Conservation (phyloP, 2,113 vertebrate species). For the Gracilinanus agilis region DNA sequence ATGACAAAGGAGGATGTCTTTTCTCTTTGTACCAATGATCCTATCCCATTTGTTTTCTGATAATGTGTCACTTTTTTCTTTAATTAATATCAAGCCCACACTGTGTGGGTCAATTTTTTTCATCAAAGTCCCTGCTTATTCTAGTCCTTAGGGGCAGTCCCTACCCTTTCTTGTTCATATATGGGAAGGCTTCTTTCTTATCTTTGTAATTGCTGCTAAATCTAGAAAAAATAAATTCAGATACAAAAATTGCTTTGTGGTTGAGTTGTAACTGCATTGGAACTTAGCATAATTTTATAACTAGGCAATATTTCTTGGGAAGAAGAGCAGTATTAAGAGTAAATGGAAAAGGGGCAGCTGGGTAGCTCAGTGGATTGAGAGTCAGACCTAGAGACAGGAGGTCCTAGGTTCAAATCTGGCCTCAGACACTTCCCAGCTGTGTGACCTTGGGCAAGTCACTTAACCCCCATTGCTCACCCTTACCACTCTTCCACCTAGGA, state of each 20-base stretch:
- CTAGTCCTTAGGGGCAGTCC: background rate
- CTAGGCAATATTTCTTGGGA: constrained; percentile 21
- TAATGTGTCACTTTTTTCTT: background rate
- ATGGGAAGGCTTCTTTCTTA: constrained; percentile 35
- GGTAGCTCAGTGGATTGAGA: too few relatives aligned
- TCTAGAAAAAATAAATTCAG: constrained; percentile 45
- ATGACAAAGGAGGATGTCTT: background rate
- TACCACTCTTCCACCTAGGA: too few relatives aligned
- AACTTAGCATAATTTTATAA: constrained; percentile 18
- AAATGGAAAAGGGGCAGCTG: too few relatives aligned
- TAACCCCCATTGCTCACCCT: too few relatives aligned
- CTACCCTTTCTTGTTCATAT: constrained; percentile 7
- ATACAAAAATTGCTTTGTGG: background rate
- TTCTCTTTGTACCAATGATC: background rate
- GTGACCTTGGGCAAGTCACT: too few relatives aligned
- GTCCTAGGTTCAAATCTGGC: too few relatives aligned
- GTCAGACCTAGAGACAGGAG: too few relatives aligned
- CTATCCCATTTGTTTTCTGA: constrained; percentile 1
- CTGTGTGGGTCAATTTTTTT: constrained; percentile 22
- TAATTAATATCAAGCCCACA: background rate
- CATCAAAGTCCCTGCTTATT: constrained; percentile 20
- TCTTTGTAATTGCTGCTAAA: constrained; percentile 3
- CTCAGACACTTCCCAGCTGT: too few relatives aligned
- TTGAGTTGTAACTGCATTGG: background rate
- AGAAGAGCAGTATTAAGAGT: constrained; percentile 7